These are phyloP conservation scores for Leontocebus nigricollis DNA, from an alignment of 2,797 vertebrate species.

Conservation along the genomic window DNA sequence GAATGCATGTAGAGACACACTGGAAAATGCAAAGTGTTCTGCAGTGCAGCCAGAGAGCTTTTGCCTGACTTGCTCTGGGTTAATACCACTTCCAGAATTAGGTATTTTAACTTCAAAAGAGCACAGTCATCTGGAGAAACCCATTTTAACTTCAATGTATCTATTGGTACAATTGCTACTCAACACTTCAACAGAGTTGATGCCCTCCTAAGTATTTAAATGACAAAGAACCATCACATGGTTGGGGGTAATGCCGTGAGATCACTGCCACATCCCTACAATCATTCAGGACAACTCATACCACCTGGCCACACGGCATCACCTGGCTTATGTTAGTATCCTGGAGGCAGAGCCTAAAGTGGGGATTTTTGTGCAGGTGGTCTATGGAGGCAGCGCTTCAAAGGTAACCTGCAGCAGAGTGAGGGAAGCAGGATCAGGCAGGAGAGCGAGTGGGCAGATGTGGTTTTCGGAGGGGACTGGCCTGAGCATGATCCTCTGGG, in stretches of 20 bases:
- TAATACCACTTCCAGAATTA: neutral
- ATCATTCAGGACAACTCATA: rapidly evolving
- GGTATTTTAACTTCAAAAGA: neutral
- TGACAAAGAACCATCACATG: neutral
- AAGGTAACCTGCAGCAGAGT: neutral
- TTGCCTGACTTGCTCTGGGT: neutral
- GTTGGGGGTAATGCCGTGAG: neutral
- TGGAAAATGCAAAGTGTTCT: too few species aligned
- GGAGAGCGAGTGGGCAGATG: neutral
- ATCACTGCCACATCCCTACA: too few species aligned
- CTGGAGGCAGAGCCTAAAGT: neutral
- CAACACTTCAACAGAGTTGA: neutral
- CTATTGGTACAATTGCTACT: neutral
- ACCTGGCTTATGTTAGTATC: neutral
- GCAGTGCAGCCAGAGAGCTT: neutral
- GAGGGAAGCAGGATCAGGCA: neutral
- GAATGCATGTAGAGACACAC: rapidly evolving
- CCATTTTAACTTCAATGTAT: neutral
- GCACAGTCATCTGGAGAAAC: neutral
- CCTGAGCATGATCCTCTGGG: neutral
- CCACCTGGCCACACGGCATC: neutral
- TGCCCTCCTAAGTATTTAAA: neutral
- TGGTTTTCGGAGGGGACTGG: neutral
- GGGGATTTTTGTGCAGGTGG: neutral
- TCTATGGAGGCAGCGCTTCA: neutral